Percentiles rank a stretch among this genome's conserved stretches.
These are phyloP conservation scores for Andinoacara biseriatus DNA, from an alignment of 2,113 vertebrate species.

Conservation along the genomic window DNA sequence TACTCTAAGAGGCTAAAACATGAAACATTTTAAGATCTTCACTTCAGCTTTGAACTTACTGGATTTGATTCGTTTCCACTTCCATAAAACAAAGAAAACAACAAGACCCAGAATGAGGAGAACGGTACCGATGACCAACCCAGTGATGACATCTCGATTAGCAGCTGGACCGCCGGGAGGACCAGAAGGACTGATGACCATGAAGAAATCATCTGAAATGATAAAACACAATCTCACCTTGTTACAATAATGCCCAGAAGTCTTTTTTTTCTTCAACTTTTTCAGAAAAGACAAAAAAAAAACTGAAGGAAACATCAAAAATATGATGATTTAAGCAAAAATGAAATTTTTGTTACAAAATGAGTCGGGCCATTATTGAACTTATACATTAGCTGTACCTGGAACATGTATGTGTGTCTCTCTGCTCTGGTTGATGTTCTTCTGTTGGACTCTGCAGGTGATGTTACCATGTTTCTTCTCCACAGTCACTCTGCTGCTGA, in stretches of 20 bases:
- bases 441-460: neutral
- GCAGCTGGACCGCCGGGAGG: neutral
- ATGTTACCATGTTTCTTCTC: neutral
- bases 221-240: neutral
- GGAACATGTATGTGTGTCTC: neutral
- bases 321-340: too few species aligned
- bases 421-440: accelerated
- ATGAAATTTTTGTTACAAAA: neutral
- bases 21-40: too few species aligned
- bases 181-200: neutral
- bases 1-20: too few species aligned
- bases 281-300: too few species aligned
- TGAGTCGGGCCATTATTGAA: too few species aligned
- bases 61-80: neutral
- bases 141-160: too few species aligned
- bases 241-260: too few species aligned
- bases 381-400: too few species aligned
- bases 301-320: too few species aligned
- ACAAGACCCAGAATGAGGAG: neutral
- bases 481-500: neutral
- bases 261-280: too few species aligned
- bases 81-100: neutral
- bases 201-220: neutral
- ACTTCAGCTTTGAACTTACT: neutral
- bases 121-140: neutral